phyloP scores from a whole-genome alignment of 2,888 invertebrate genomes.

The Drosophila pullipes region DNA sequence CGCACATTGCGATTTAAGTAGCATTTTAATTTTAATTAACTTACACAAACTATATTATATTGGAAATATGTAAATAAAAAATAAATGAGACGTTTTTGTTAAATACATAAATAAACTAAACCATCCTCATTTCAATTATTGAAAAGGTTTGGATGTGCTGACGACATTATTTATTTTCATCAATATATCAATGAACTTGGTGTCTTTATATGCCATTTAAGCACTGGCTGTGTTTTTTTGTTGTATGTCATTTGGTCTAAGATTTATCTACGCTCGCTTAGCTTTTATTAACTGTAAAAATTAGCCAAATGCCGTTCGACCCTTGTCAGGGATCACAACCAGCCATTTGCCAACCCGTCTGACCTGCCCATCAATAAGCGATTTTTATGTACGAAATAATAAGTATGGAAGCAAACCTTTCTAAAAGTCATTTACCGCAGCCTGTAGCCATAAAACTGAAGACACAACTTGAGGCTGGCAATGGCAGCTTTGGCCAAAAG shows the following conservation, averaged over 20 bases:
- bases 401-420: slow-evolving; percentile 39
- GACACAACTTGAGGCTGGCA: slow-evolving; percentile 8
- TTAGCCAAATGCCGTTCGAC: slow-evolving; percentile 39
- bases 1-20: neutral
- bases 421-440: slow-evolving; percentile 14
- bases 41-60: neutral
- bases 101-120: neutral
- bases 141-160: neutral
- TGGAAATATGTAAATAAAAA: neutral
- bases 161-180: neutral
- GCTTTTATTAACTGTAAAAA: slow-evolving; percentile 37
- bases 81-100: neutral
- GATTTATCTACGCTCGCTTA: slow-evolving; percentile 8
- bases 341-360: slow-evolving; percentile 26
- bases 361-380: slow-evolving; percentile 27
- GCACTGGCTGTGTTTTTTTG: neutral
- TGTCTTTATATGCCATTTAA: neutral
- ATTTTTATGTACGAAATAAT: slow-evolving; percentile 47
- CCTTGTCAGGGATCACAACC: slow-evolving; percentile 39
- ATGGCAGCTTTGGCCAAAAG: neutral
- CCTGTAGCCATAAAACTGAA: slow-evolving; percentile 23
- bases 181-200: neutral
- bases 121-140: neutral
- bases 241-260: neutral
- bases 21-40: neutral